phyloP scores from a whole-genome alignment of 2,888 invertebrate species.

The Chymomyza fuscimana region DNA sequence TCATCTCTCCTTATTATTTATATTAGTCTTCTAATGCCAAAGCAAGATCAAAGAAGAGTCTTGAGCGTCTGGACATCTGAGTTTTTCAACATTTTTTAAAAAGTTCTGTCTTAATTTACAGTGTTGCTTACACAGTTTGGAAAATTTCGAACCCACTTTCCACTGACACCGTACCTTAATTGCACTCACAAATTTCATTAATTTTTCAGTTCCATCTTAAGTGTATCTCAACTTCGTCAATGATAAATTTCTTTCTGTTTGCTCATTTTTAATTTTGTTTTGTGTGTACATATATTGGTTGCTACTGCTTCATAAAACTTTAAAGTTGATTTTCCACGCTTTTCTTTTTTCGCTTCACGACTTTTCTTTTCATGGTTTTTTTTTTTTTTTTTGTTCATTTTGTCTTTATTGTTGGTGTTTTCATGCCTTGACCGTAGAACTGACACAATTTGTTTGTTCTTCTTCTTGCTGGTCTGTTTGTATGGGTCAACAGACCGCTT shows the following conservation, averaged over 20 bases:
- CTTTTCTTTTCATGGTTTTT: constrained; percentile 11
- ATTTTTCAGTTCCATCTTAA: not conserved
- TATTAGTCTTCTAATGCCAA: too few species aligned
- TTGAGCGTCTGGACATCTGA: too few species aligned
- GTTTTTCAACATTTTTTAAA: too few species aligned
- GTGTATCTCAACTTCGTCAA: constrained; percentile 6
- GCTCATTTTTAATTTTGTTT: constrained; percentile 15
- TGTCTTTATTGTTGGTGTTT: constrained; percentile 7
- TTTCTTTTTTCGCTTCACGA: constrained; percentile 14
- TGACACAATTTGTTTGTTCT: not conserved
- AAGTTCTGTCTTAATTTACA: too few species aligned
- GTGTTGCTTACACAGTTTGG: too few species aligned
- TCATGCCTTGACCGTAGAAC: constrained; percentile 2
- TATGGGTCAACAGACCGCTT: constrained; percentile 1
- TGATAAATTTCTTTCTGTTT: constrained; percentile 27
- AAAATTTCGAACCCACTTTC: too few species aligned
- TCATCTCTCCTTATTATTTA: too few species aligned
- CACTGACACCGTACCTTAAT: too few species aligned
- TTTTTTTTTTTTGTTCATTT: not conserved
- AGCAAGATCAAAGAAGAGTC: too few species aligned
- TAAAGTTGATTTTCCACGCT: constrained; percentile 47
- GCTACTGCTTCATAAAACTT: constrained; percentile 51
- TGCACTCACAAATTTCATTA: too few species aligned
- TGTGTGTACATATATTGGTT: constrained; percentile 34
- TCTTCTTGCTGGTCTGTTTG: not conserved